Base-by-base conservation (phyloP, 2,888 invertebrate species). In the Dusona sp. region DNA sequence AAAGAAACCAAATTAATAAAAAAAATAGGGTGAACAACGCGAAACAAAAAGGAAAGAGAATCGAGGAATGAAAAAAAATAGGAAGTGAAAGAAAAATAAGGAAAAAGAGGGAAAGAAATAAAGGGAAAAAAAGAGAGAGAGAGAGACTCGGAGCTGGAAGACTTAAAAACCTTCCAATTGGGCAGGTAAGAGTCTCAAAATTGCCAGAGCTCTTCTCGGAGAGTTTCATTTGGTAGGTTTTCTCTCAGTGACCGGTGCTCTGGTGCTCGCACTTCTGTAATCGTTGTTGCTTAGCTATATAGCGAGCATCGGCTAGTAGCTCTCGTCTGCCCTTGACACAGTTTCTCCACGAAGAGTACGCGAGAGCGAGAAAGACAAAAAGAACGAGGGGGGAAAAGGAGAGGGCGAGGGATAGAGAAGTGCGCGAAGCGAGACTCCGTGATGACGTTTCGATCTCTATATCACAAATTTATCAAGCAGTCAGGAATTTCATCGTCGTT, bases 271-370 rank as follows among this genome's bases (percentile, higher is more conserved):
- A 79, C 78, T 81, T 82, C 79, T 83, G 75, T 80, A 82, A 83
- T 79, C 75, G 84, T 54, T 79, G 64, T 57, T 70, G 79, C 72
- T 42, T 48, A 13, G 61, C 65, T 73, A 78, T 79, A 78, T 67
- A 78, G 57, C 45, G 42, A 68, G 75, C 33, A 70, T 54, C 80
- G 67, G 68, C 83, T 64, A 54, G 85, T 74, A 78, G 79, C 83
- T 83, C 87, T 81, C 79, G 51, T 80, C 88, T 92, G 94, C 93
- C 94, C 94, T 94, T 94, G 94, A 93, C 94, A 94, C 93, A 93
- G 91, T 94, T 89, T 94, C 88, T 88, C 85, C 83, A 84, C 88
- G 89, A 78, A 75, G 81, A 78, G 78, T 42, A 75, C 48, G 42
- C 38, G 68, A 68, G 36, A 38, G 54, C 38, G 36, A 57, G 54